These are phyloP conservation scores for Apamea crenata DNA, from an alignment of 2,888 invertebrate species.

Conservation along the genomic window DNA sequence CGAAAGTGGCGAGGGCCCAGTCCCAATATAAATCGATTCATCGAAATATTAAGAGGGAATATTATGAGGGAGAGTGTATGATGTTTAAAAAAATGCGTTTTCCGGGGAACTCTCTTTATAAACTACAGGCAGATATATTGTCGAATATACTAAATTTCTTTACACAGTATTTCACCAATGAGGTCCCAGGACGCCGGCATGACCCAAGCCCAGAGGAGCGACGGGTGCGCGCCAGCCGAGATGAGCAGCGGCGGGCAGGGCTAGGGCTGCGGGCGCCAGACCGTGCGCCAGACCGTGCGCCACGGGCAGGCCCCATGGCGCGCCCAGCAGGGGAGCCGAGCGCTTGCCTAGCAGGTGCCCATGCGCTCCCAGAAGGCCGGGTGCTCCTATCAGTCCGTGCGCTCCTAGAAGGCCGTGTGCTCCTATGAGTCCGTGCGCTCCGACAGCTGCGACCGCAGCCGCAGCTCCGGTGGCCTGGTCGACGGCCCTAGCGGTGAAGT, in stretches of 20 bases:
- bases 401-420: slow-evolving; percentile 69
- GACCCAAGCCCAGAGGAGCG: slow-evolving; percentile 72
- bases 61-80: not conserved
- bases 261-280: slow-evolving; percentile 65
- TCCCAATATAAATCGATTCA: too few relatives aligned
- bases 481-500: slow-evolving; percentile 82
- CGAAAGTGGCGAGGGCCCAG: too few relatives aligned
- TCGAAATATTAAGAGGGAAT: not conserved
- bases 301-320: slow-evolving; percentile 69
- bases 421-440: slow-evolving; percentile 69
- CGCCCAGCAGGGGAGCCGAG: slow-evolving; percentile 77
- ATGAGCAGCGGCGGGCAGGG: slow-evolving; percentile 69
- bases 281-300: slow-evolving; percentile 66
- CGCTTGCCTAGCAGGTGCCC: slow-evolving; percentile 82
- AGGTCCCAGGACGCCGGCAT: slow-evolving; percentile 68
- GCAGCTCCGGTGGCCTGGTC: slow-evolving; percentile 72
- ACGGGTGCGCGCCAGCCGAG: slow-evolving; percentile 66
- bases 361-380: slow-evolving; percentile 75
- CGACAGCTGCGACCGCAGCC: slow-evolving; percentile 61
- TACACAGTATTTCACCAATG: slow-evolving; percentile 77
- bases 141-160: slow-evolving; percentile 65
- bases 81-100: slow-evolving; percentile 52
- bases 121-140: slow-evolving; percentile 74
- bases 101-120: slow-evolving; percentile 87
- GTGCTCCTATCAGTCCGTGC: slow-evolving; percentile 66